Conservation (phyloP, 2,888 invertebrate species). For the Phlogophora meticulosa region DNA sequence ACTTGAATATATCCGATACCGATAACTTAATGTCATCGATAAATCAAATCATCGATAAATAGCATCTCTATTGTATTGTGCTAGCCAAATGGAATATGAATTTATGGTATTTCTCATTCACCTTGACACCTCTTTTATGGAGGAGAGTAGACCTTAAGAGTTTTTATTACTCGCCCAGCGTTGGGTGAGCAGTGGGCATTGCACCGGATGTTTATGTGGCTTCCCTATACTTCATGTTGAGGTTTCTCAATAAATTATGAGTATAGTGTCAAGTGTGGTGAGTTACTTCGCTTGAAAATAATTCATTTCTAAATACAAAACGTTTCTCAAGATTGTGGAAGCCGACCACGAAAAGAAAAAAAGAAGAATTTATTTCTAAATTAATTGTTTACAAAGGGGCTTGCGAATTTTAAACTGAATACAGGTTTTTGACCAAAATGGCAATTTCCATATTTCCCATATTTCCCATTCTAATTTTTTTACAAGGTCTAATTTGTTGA, state of each 20-base stretch:
- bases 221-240: no score
- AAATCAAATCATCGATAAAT: constrained; percentile 45
- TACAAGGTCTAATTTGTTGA: no score
- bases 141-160: constrained; percentile 30
- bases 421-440: no score
- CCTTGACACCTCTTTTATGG: constrained; percentile 55
- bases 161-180: constrained; percentile 30
- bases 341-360: no score
- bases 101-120: constrained; percentile 58
- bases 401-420: no score
- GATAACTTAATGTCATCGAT: constrained; percentile 42
- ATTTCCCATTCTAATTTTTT: no score
- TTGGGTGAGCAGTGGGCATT: constrained; percentile 13
- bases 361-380: no score
- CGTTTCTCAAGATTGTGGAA: no score
- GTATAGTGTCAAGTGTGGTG: neutral
- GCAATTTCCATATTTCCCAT: no score
- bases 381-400: no score
- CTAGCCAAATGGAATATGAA: constrained; percentile 63
- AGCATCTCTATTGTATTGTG: constrained; percentile 55
- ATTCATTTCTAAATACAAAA: no score
- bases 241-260: neutral
- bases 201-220: neutral
- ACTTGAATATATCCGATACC: constrained; percentile 36
- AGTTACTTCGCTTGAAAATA: neutral